Evolutionary conservation across 1,140 invertebrate species (phyloP).

Genomic region (Coptotermes formosanus): DNA sequence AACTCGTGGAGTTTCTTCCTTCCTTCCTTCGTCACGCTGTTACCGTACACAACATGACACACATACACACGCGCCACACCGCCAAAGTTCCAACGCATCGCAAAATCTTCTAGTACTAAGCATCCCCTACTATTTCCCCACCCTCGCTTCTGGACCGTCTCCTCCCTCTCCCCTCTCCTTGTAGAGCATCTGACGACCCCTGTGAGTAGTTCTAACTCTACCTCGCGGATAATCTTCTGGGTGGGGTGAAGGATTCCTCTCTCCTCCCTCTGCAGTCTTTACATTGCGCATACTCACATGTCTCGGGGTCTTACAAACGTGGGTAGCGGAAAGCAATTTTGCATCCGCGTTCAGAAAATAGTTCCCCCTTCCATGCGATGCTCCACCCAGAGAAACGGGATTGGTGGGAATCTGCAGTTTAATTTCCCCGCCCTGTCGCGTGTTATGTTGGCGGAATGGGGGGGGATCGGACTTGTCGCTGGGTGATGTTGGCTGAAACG

Average conservation of each 20-base stretch:
- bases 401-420: background rate
- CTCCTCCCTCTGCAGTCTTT: too few species aligned
- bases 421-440: background rate
- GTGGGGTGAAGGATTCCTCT: background rate
- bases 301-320: background rate
- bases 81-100: background rate
- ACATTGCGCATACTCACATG: background rate
- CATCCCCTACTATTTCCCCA: too few species aligned
- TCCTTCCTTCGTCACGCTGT: background rate
- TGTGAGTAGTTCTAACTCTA: background rate
- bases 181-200: background rate
- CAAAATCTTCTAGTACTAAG: background rate
- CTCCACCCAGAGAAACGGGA: constrained; percentile 14
- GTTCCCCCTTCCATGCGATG: background rate
- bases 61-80: background rate
- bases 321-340: background rate
- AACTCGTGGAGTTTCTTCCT: background rate
- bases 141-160: too few species aligned
- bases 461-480: background rate
- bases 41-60: background rate
- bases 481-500: too few species aligned
- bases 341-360: constrained; percentile 25
- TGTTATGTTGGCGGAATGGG: background rate
- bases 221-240: background rate
- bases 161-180: background rate